Conservation (phyloP, 1,140 invertebrate species). For the Frieseomelitta varia region DNA sequence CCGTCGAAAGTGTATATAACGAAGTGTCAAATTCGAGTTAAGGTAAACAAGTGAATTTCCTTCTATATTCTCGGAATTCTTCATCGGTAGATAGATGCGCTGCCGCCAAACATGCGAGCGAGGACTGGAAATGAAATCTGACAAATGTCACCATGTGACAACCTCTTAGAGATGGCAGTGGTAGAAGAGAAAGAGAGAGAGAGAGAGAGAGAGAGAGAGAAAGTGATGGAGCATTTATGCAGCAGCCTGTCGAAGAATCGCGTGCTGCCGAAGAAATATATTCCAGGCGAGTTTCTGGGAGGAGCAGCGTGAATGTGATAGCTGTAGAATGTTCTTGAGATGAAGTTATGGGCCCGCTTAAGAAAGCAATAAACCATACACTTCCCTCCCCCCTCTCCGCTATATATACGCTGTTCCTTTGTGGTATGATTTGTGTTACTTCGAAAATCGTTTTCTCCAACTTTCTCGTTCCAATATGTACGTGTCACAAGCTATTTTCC, state of each 20-base stretch:
- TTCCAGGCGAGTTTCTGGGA: background rate
- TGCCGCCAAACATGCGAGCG: background rate
- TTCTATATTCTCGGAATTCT: background rate
- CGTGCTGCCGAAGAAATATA: slow-evolving; percentile 1
- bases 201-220: background rate
- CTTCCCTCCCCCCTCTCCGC: no score
- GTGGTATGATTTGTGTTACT: background rate
- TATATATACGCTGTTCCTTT: background rate
- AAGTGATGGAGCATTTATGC: slow-evolving; percentile 15
- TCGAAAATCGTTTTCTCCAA: background rate
- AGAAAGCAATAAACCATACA: slow-evolving; percentile 10
- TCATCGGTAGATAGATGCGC: background rate
- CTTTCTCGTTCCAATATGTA: background rate
- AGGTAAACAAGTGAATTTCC: background rate
- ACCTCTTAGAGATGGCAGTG: background rate
- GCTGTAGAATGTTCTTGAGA: slow-evolving; percentile 20
- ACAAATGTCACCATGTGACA: slow-evolving; percentile 21
- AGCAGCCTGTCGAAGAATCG: slow-evolving; percentile 23
- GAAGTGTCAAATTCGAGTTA: background rate
- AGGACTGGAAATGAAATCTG: slow-evolving; percentile 15
- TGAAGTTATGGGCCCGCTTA: slow-evolving; percentile 6
- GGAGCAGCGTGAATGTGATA: slow-evolving; percentile 25
- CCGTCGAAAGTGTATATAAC: no score
- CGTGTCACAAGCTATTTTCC: background rate
- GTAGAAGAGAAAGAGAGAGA: background rate